Conservation (phyloP, 64 coral and sea anemone species). For the Actinia tenebrosa region DNA sequence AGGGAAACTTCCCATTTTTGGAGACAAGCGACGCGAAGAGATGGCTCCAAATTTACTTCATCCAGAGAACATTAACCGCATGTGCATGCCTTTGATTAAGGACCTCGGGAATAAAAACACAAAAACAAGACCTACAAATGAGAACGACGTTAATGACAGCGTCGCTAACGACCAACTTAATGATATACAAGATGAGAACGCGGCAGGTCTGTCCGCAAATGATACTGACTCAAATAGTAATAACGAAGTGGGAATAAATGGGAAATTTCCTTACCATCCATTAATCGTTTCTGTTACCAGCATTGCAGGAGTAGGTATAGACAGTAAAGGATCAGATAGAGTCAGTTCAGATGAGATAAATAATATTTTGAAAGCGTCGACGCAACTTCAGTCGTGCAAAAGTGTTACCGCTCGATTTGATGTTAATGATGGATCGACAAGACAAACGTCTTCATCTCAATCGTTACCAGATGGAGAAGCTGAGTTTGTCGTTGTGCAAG, state of each 20-base stretch:
- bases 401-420: background rate
- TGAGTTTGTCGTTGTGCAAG: slow-evolving; percentile 2
- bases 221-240: background rate
- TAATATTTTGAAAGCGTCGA: background rate
- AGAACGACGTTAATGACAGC: background rate
- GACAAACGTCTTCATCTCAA: background rate
- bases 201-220: background rate
- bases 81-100: slow-evolving; percentile 16
- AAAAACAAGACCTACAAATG: background rate
- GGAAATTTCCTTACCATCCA: background rate
- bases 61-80: slow-evolving; percentile 5
- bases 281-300: background rate
- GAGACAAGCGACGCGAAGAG: background rate
- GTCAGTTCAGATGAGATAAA: background rate
- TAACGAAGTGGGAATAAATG: background rate
- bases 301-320: background rate
- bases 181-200: background rate
- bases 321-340: background rate
- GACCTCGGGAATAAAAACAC: background rate
- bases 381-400: background rate
- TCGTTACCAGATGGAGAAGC: background rate
- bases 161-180: background rate
- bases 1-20: background rate
- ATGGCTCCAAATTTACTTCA: background rate
- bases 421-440: background rate